Evolutionary conservation across 53 echinoderm and acorn worm species (phyloP).

Genomic region (Hippasteria phrygiana): DNA sequence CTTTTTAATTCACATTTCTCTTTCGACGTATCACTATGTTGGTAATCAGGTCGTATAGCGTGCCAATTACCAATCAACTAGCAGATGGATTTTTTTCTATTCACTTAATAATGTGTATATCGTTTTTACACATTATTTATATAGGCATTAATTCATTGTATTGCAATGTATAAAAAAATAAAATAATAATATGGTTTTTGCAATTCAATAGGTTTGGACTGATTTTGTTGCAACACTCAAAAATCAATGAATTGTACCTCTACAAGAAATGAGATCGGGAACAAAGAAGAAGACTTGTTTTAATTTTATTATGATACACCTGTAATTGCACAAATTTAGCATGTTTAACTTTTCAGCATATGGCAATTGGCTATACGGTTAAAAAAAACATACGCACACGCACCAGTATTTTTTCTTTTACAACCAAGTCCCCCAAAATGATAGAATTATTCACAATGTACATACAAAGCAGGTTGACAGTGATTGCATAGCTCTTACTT

Average conservation of each 20-base stretch:
- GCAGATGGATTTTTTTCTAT: no score
- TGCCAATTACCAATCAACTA: no score
- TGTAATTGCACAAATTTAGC: conserved; percentile 58
- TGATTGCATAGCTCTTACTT: no score
- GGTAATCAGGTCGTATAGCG: no score
- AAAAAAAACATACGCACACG: neutral
- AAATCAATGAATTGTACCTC: neutral
- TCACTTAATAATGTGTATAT: no score
- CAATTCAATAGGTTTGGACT: neutral
- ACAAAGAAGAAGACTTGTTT: neutral
- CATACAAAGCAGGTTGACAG: no score
- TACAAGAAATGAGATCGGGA: neutral
- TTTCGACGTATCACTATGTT: no score
- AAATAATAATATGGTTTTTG: neutral
- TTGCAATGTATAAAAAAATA: neutral
- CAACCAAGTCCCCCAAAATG: no score
- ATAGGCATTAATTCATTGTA: no score
- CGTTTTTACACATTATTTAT: no score
- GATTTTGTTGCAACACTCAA: neutral
- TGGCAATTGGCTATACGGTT: neutral
- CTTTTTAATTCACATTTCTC: no score
- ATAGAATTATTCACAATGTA: no score
- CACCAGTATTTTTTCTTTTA: neutral
- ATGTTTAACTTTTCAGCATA: neutral
- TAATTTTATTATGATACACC: conserved; percentile 23